A percentile compares a stretch with the other conserved stretches of the same genome.
Evolutionary conservation across 2,113 vertebrate genomes (phyloP).

Genomic region (Galemys pyrenaicus): DNA sequence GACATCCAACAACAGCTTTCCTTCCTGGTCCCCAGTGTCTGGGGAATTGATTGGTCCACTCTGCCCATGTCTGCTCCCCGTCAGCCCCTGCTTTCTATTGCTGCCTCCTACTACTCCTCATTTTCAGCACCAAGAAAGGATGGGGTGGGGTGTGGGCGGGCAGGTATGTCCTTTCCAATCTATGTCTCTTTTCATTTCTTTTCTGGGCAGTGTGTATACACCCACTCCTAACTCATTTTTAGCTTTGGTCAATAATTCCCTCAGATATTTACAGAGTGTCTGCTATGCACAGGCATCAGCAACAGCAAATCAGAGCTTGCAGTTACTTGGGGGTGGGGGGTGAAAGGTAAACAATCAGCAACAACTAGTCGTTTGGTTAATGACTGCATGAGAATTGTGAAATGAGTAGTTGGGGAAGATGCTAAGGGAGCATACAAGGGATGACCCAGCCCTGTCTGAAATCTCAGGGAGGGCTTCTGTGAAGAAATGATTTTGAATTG

Average conservation of each 20-base stretch:
- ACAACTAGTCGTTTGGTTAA: background rate
- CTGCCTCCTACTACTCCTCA: background rate
- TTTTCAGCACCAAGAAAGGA: background rate
- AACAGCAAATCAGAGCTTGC: background rate
- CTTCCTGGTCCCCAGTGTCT: background rate
- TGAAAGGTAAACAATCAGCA: background rate
- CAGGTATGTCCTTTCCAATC: conserved; percentile 5
- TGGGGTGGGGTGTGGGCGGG: background rate
- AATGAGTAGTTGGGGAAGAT: background rate
- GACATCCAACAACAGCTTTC: background rate
- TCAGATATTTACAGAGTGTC: conserved; percentile 48
- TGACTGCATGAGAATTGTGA: background rate
- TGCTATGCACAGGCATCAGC: background rate
- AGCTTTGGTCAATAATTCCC: conserved; percentile 60
- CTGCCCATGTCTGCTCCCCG: background rate
- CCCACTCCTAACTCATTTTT: conserved; percentile 55
- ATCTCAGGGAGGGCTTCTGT: background rate
- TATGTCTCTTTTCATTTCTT: background rate
- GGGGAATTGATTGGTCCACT: background rate
- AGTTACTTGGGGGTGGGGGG: background rate
- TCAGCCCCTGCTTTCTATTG: background rate
- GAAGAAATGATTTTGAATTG: background rate
- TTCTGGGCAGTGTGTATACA: background rate
- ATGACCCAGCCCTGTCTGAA: background rate
- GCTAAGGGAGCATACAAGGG: rapidly evolving